Base-by-base conservation (phyloP, 2,113 vertebrate species). In the Chlamydotis undulata region DNA sequence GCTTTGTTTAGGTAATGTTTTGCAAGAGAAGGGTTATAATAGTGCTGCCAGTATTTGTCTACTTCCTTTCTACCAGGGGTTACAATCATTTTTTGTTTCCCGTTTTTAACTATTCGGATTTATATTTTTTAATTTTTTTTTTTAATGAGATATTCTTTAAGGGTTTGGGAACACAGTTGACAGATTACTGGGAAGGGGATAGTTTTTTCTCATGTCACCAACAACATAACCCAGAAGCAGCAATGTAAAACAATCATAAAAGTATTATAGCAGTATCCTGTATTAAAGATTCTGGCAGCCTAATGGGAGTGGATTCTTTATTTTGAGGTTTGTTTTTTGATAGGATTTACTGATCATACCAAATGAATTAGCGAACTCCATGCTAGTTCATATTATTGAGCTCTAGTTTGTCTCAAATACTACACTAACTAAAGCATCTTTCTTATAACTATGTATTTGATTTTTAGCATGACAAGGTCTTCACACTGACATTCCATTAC, bases 1-100 rank as follows among this genome's bases (percentile, higher is more conserved):
- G 61, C n/a, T 90, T 85, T 76, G 29, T 88, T 90, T 81, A 65
- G 93, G 82, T 90, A 91, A 69, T 78, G 86, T 64, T 93, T 87
- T 93, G 90, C 74, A 94, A 82, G 70, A 63, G 24, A 65, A 94
- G 41, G 41, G 10, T 89, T 65, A 56, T 25, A 69, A 35, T 17
- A 25, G 4, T 31, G 37, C 57, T 79, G 10, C 19, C 17, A 60
- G 4, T 75, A 8, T 71, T 93, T 85, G 33, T 74, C 39, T 50
- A 18, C 18, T 91, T n/a, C 11, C 12, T 57, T 84, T 33, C 35
- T 71, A 31, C 17, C 47, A 64, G 41, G 26, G 9, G 6, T 60
- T 71, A 35, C 5, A 24, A 6, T 35, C 1, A 16, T 31, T 50
- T 83, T 77, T 69, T 12, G 5, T 52, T 70, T 57, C 23, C 14